phyloP scores from a whole-genome alignment of 2,113 vertebrate species.

The Vombatus ursinus region DNA sequence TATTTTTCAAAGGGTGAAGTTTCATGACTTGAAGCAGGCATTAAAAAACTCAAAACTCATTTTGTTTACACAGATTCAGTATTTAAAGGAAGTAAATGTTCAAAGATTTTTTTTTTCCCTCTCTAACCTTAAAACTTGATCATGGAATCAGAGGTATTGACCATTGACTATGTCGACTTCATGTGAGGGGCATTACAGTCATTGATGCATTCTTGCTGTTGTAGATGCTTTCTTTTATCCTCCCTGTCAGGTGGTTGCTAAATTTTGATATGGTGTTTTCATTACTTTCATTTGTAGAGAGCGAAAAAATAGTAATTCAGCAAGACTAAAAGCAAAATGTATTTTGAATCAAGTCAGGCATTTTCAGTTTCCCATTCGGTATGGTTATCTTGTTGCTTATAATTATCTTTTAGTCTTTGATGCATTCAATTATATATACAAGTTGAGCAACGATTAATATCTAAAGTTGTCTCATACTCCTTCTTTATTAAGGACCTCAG shows the following conservation, averaged over 20 bases:
- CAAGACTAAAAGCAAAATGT: not conserved
- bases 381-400: not conserved
- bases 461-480: conserved; percentile 21
- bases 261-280: not conserved
- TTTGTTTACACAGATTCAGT: not conserved
- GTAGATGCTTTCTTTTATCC: not conserved
- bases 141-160: not conserved
- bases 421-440: not conserved
- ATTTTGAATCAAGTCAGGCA: not conserved
- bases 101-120: not conserved
- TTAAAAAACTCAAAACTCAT: conserved; percentile 4
- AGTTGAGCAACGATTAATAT: not conserved
- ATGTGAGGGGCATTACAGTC: not conserved
- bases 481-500: conserved; percentile 9
- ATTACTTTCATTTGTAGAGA: not conserved
- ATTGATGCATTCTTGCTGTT: not conserved
- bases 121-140: not conserved
- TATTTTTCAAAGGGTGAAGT: not conserved
- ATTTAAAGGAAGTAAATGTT: conserved; percentile 1
- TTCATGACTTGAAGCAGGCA: not conserved
- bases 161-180: not conserved
- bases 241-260: not conserved
- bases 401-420: not conserved
- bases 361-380: conserved; percentile 17
- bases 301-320: not conserved